Conservation (phyloP, 1,140 invertebrate species). For the Phortica variegata region DNA sequence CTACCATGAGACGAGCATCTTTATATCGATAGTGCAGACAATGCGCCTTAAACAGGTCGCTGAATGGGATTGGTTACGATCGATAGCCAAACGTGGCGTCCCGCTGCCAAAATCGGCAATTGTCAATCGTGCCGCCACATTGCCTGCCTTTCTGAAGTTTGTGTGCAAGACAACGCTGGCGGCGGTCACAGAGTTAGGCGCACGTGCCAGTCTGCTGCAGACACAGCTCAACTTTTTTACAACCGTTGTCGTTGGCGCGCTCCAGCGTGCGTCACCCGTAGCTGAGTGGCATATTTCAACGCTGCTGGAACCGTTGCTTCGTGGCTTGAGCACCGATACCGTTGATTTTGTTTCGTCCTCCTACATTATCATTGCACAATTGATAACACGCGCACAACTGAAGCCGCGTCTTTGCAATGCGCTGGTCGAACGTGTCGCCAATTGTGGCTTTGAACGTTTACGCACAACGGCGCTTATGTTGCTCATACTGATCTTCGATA, state of each 20-base stretch:
- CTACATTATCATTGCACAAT: constrained; percentile 72
- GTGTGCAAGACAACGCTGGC: constrained; percentile 69
- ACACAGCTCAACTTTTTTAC: constrained; percentile 78
- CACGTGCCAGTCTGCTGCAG: constrained; percentile 64
- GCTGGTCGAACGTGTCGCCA: constrained; percentile 32
- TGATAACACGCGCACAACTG: constrained; percentile 68
- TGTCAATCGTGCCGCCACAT: constrained; percentile 69
- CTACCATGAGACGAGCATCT: constrained; percentile 88
- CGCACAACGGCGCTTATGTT: constrained; percentile 58
- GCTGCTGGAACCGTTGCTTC: constrained; percentile 69
- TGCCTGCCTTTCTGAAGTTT: constrained; percentile 71
- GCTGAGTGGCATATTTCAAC: constrained; percentile 70
- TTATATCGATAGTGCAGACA: constrained; percentile 79
- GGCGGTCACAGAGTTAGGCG: constrained; percentile 66
- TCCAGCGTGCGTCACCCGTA: constrained; percentile 62
- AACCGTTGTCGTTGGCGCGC: constrained; percentile 68
- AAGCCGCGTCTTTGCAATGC: constrained; percentile 64
- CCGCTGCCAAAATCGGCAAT: constrained; percentile 71
- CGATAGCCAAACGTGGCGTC: constrained; percentile 72
- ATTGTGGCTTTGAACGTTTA: constrained; percentile 36
- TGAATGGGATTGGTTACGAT: constrained; percentile 77
- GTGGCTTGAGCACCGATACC: constrained; percentile 68
- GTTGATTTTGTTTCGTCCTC: constrained; percentile 71
- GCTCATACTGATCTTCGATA: constrained; percentile 64
- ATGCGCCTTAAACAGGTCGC: constrained; percentile 63